Base-by-base conservation (phyloP, 2,888 invertebrate genomes). In the Suillia variegata region DNA sequence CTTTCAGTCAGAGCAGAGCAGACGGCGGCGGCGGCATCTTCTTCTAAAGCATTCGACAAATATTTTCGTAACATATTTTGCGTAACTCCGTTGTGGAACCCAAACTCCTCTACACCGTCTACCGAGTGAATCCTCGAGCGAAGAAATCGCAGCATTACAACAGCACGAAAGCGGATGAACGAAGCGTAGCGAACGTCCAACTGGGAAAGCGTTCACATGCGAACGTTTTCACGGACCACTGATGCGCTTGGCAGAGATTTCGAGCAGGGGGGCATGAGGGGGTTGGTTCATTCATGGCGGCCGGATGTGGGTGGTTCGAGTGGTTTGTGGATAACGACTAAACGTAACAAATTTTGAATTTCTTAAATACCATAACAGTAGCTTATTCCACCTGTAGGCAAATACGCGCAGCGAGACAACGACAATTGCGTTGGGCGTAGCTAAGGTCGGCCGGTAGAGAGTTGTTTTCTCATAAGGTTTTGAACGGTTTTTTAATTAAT, bases 321-420 rank as follows among this genome's bases (percentile, higher is more conserved):
- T 6, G 26, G n/a, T n/a, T n/a, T n/a, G 38, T 4, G 15, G 38
- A 13, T 17, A 6, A 21, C 21, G 50, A 24, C n/a, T n/a, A 24
- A 50, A 50, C 50, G 50, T 13, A 50, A 26, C 50, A 26, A 50
- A 50, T 54, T 45, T 54, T 42, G 45, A 54, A 54, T 42, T 55
- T 55, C 55, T 45, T 55, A 55, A 55, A 55, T 47, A 18, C 48
- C 17, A 48, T 17, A 47, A 47, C 31, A 18, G 17, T 13, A 24
- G 24, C 31, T 50, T 18, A 34, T 50, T 33, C 51, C 57, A 57
- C 57, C 57, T 57, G 42, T 57, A 57, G 57, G 57, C 57, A 57
- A 57, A 57, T 57, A 51, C 21, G 50, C 24, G 48, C 22, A n/a
- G 17, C 50, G 26, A 17, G 45, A 17, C 17, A 13, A 45, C 4